Evolutionary conservation across 2,113 vertebrate species (phyloP), one percentile per base, ranked within the genome.

Genomic region (Gavia stellata): DNA sequence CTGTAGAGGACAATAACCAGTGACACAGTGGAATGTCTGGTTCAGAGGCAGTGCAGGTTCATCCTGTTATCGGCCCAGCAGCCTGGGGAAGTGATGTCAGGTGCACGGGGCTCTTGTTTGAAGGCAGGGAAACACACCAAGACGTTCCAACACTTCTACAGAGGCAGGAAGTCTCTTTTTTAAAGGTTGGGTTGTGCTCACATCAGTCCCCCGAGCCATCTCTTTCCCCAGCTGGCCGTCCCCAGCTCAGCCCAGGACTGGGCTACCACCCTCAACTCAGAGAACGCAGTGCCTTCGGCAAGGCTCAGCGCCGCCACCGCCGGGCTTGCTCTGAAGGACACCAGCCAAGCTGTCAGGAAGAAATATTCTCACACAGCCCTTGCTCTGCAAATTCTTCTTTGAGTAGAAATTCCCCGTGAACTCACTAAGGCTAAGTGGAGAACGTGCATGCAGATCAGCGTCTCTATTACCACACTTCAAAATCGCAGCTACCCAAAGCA

Each of bases 1-100:
- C 42, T 0, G 0, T 18, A 81, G 82, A 68, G 82, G 44, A 49
- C 73, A 92, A 67, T 75, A 49, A 83, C 55, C 85, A 74, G 84
- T 75, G 73, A 85, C 92, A 87, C 81, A 92, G 92, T 92, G 94
- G 95, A 97, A 91, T 3, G 53, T 95, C 95, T 97, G 97, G 87
- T 92, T 97, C 94, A 86, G 79, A 72, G 62, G 53, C 91, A 21
- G 15, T 4, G 70, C 95, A 92, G 93, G 95, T 96, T 96, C 95
- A 96, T 97, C 96, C 96, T 97, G 97, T 97, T 97, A 68, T 92
- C 68, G 34, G 31, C 65, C 26, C 7, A 4, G 73, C 91, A 94
- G 95, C 83, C 20, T 0, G 4, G 81, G 97, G 95, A 97, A 97
- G 95, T 98, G 97, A 97, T 68, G 13, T 97, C 97, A 95, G 31